Conservation (phyloP, 1,140 invertebrate species). For the Spodoptera litura region DNA sequence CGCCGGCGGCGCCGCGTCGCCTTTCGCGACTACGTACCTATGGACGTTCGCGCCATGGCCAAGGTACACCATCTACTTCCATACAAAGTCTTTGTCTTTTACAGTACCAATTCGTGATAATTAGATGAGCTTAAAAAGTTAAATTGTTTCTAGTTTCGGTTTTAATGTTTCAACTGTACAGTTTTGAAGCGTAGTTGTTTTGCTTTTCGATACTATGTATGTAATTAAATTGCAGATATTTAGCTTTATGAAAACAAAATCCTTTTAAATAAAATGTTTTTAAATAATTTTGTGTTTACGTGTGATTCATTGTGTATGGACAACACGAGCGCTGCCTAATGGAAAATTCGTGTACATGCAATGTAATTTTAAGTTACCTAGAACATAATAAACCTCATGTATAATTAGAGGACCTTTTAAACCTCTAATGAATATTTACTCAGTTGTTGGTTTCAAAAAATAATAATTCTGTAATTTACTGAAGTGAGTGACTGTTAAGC, state of each 20-base stretch:
- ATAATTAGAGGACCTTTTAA: slow-evolving; percentile 14
- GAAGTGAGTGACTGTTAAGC: neutral
- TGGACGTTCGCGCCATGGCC: slow-evolving; percentile 82
- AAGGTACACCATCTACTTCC: slow-evolving; percentile 64
- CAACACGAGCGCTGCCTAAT: neutral
- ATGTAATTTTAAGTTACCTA: slow-evolving; percentile 7
- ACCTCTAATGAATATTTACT: slow-evolving; percentile 14
- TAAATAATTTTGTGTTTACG: neutral
- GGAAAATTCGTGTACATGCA: slow-evolving; percentile 29
- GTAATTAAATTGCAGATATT: too few relatives aligned
- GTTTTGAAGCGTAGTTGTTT: neutral
- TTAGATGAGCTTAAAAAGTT: neutral
- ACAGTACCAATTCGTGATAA: neutral
- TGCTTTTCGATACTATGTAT: too few relatives aligned
- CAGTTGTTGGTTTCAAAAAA: too few relatives aligned
- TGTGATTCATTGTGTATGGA: slow-evolving; percentile 20
- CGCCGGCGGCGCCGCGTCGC: slow-evolving; percentile 79
- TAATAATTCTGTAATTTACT: neutral
- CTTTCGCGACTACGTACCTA: slow-evolving; percentile 81
- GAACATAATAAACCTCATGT: slow-evolving; percentile 6
- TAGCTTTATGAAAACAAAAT: neutral
- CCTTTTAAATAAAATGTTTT: too few relatives aligned
- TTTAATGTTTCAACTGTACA: neutral
- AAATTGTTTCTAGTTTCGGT: slow-evolving; percentile 2
- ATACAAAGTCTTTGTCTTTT: neutral